Evolutionary conservation across 2,888 invertebrate species (phyloP).

Genomic region (Drosophila helvetica): DNA sequence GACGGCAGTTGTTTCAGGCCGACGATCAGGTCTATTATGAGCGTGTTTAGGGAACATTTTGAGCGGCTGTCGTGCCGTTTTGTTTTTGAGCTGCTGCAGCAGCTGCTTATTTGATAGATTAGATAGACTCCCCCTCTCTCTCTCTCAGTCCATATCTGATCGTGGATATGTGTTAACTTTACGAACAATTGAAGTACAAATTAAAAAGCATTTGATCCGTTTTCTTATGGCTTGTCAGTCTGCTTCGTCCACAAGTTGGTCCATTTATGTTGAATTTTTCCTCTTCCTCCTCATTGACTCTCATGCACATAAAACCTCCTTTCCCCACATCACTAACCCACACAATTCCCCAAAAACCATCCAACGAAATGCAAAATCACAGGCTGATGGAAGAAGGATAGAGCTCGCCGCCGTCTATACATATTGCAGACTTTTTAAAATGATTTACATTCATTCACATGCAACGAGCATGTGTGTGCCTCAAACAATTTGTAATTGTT

Average conservation of each 20-base stretch:
- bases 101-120: slow-evolving; percentile 50
- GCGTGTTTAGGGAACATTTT: slow-evolving; percentile 66
- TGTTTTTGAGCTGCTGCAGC: slow-evolving; percentile 66
- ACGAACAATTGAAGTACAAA: slow-evolving; percentile 71
- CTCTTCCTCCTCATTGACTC: slow-evolving; percentile 19
- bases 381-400: slow-evolving; percentile 81
- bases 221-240: slow-evolving; percentile 25
- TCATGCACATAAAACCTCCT: not conserved
- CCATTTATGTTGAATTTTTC: slow-evolving; percentile 21
- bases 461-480: slow-evolving; percentile 1
- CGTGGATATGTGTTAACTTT: slow-evolving; percentile 7
- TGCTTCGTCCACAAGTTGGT: slow-evolving; percentile 6
- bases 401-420: slow-evolving; percentile 71
- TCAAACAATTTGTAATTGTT: slow-evolving; percentile 59
- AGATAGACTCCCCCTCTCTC: not conserved
- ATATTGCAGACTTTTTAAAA: slow-evolving; percentile 32
- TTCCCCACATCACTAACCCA: slow-evolving; percentile 24
- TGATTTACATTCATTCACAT: slow-evolving; percentile 11
- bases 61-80: slow-evolving; percentile 59
- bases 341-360: slow-evolving; percentile 24
- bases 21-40: slow-evolving; percentile 72
- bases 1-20: slow-evolving; percentile 83
- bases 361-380: slow-evolving; percentile 46
- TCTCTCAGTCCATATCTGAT: not conserved
- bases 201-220: slow-evolving; percentile 58